Evolutionary conservation across 2,113 vertebrate genomes (phyloP), one percentile per base, ranked within the genome.

Genomic region (Archocentrus centrarchus): DNA sequence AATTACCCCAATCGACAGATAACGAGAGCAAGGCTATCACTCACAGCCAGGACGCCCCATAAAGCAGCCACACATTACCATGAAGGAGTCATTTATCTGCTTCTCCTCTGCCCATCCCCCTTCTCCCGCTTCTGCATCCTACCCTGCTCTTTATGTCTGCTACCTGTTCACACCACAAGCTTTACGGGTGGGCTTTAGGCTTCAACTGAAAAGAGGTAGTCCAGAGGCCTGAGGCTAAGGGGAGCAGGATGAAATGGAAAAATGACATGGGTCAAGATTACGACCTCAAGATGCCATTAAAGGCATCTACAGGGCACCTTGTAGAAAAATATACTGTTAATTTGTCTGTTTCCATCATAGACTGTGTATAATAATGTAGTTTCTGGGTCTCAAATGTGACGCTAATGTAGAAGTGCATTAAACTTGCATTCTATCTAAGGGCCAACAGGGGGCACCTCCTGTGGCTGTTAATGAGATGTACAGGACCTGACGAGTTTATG

Each of bases 1-100:
- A 95, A 95, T 96, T 95, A 96, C 92, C 93, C 88, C 95, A 95
- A 95, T 95, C 87, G 94, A 95, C 93, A 94, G 93, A 94, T 95
- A 95, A 95, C 88, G 75, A 95, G 94, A 93, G 90, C 89, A 79
- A 85, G 86, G 88, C 92, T 89, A 95, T 96, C 93, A 88, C 89
- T 96, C 95, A 95, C 84, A 84, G 83, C 86, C 92, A 89, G 89
- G 83, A 93, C 41, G 83, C 77, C 88, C 92, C 94, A 90, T 93
- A 94, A 94, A 95, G 89, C 93, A 94, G 88, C 87, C 59, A 89
- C 89, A 86, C 88, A 92, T 94, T 92, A 92, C 86, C 89, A 93
- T 90, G 86, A 77, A 90, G 82, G 75, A 91, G 81, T 88, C 92
- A 93, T 93, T 91, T 85, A 92, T 95, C 90, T 89, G 90, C 75